Evolutionary conservation across 2,113 vertebrate species (phyloP).

Genomic region (Garra rufa): DNA sequence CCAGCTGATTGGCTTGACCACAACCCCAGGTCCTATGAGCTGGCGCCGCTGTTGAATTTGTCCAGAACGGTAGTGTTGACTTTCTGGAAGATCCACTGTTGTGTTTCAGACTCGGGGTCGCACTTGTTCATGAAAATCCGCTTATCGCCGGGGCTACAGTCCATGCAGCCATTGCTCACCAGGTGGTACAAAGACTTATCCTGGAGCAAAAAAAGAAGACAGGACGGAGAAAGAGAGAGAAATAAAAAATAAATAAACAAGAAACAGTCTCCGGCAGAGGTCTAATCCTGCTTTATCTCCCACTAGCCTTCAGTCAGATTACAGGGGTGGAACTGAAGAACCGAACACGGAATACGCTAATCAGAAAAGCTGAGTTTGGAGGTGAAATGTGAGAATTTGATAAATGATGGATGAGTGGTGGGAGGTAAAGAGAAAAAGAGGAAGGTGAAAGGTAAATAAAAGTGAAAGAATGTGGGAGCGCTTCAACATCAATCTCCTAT

Average conservation of each 20-base stretch:
- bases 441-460: neutral
- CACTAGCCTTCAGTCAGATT: constrained; percentile 41
- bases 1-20: constrained; percentile 44
- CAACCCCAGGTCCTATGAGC: constrained; percentile 55
- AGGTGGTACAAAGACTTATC: constrained; percentile 88
- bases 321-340: constrained; percentile 24
- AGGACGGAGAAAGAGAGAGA: constrained; percentile 20
- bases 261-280: neutral
- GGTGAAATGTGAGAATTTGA: constrained; percentile 29
- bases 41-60: constrained; percentile 76
- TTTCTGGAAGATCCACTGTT: constrained; percentile 91
- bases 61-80: constrained; percentile 87
- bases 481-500: neutral
- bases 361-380: constrained; percentile 39
- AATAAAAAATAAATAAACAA: constrained; percentile 39
- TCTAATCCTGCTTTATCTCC: constrained; percentile 55
- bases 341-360: constrained; percentile 13
- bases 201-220: constrained; percentile 66
- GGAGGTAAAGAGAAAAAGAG: neutral
- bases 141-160: constrained; percentile 87
- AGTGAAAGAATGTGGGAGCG: neutral
- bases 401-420: neutral
- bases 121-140: constrained; percentile 94
- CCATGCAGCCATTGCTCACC: constrained; percentile 88
- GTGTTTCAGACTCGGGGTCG: constrained; percentile 86